These are phyloP conservation scores for Hesperia comma DNA, from an alignment of 2,888 invertebrate genomes.

Conservation along the genomic window DNA sequence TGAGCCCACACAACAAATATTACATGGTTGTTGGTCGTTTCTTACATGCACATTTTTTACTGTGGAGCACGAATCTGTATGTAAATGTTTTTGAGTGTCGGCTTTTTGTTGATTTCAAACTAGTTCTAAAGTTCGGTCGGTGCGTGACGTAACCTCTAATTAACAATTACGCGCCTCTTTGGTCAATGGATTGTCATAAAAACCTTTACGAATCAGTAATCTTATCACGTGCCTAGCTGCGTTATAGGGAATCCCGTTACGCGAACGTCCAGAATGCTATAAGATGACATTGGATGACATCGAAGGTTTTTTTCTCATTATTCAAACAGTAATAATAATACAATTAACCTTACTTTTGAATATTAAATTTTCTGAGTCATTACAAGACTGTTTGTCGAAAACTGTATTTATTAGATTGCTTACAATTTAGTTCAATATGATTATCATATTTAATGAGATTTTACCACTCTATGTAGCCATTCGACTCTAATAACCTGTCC, in stretches of 20 bases:
- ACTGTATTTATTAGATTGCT: too few relatives aligned
- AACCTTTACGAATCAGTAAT: constrained; percentile 45
- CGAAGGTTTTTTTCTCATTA: background rate
- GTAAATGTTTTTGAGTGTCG: constrained; percentile 10
- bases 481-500: constrained; percentile 22
- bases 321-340: background rate
- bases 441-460: background rate
- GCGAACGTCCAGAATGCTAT: constrained; percentile 39
- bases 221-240: constrained; percentile 42
- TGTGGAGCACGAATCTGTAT: constrained; percentile 1
- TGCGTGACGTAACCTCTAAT: constrained; percentile 40
- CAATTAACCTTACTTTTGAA: too few relatives aligned
- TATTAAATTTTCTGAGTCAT: background rate
- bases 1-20: constrained; percentile 21
- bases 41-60: constrained; percentile 22
- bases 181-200: constrained; percentile 46
- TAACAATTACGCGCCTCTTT: constrained; percentile 39
- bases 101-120: constrained; percentile 24
- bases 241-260: constrained; percentile 47
- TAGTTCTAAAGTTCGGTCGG: constrained; percentile 20
- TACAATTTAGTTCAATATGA: background rate
- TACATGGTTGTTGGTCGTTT: constrained; percentile 23
- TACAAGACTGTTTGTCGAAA: background rate
- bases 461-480: constrained; percentile 15
- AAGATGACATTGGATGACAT: background rate